These are phyloP conservation scores for Notechis scutatus DNA, from an alignment of 2,113 vertebrate genomes.

Conservation along the genomic window DNA sequence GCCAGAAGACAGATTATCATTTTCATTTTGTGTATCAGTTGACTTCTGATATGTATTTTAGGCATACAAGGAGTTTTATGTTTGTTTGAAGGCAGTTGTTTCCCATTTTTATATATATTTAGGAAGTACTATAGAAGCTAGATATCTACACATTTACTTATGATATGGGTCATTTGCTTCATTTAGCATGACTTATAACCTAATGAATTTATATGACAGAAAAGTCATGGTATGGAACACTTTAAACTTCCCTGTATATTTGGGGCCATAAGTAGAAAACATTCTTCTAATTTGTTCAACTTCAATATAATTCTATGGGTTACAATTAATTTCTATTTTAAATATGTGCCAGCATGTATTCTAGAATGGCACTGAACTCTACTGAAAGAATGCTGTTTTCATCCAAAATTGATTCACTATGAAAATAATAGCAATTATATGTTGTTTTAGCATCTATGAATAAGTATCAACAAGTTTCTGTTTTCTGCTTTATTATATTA, in stretches of 20 bases:
- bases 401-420: not conserved
- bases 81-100: not conserved
- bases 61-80: not conserved
- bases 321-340: not conserved
- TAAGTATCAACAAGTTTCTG: not conserved
- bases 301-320: not conserved
- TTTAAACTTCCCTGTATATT: not conserved
- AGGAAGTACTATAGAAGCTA: not conserved
- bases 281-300: not conserved
- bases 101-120: not conserved
- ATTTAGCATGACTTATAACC: not conserved
- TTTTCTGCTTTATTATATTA: not conserved
- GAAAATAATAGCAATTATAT: not conserved
- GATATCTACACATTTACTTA: not conserved
- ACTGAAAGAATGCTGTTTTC: not conserved
- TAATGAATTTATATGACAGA: not conserved
- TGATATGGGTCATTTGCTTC: not conserved
- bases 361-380: not conserved
- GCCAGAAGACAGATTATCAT: not conserved
- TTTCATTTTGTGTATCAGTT: not conserved
- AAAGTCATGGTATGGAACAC: not conserved
- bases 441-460: not conserved
- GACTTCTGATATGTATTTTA: not conserved
- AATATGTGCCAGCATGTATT: not conserved
- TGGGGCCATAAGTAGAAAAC: not conserved